A percentile compares a stretch with the other conserved stretches of the same genome.
Evolutionary conservation across 2,888 invertebrate species (phyloP).

Genomic region (Phania funesta): DNA sequence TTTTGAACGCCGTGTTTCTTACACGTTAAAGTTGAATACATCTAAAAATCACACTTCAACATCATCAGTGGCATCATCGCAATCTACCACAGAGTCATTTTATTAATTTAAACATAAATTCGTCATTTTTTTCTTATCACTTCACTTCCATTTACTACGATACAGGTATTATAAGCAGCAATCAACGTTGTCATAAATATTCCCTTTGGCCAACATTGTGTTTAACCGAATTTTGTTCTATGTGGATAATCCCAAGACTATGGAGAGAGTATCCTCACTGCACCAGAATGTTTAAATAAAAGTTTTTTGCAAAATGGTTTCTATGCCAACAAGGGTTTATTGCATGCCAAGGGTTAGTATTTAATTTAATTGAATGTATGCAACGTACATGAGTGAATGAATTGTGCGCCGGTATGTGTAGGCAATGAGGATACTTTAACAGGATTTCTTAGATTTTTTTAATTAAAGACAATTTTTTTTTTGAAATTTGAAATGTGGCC

Average conservation of each 20-base stretch:
- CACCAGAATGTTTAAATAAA: conserved; percentile 77
- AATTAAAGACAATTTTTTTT: too few relatives aligned
- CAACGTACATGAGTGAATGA: neutral
- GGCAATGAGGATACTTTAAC: too few relatives aligned
- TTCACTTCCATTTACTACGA: neutral
- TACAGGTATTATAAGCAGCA: conserved; percentile 73
- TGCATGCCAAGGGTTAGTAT: conserved; percentile 75
- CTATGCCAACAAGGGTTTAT: conserved; percentile 75
- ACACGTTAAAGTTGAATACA: too few relatives aligned
- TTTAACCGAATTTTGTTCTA: conserved; percentile 75
- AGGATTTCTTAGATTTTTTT: too few relatives aligned
- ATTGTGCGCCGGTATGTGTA: neutral
- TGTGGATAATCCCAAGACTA: conserved; percentile 76
- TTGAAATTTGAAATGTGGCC: too few relatives aligned
- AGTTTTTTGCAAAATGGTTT: conserved; percentile 78
- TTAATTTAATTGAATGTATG: neutral
- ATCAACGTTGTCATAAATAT: conserved; percentile 71
- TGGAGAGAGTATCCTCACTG: conserved; percentile 77
- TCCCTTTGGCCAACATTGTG: conserved; percentile 75
- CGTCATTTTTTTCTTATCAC: neutral
- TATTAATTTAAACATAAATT: neutral
- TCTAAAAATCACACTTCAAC: neutral
- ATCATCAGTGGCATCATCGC: neutral
- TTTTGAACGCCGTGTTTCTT: too few relatives aligned
- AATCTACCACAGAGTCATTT: neutral